Percentiles rank a stretch among this genome's conserved stretches.
Conservation (phyloP, 2,888 invertebrate species). For the Adineta ricciae region DNA sequence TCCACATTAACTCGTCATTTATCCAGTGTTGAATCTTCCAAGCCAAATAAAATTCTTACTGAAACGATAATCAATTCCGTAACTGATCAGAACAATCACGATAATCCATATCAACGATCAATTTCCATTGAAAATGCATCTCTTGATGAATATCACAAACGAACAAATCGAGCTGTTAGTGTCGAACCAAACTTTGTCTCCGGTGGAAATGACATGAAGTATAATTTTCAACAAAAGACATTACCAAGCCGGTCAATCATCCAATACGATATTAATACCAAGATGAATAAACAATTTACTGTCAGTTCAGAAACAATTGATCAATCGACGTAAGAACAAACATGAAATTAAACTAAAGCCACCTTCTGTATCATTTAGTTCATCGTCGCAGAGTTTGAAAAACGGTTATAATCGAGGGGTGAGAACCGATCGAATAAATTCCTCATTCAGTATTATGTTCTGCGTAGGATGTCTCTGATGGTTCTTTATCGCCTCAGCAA, state of each 20-base stretch:
- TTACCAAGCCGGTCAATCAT: background rate
- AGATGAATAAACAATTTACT: background rate
- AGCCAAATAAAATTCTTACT: background rate
- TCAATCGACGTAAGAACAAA: background rate
- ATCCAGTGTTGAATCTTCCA: background rate
- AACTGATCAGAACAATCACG: background rate
- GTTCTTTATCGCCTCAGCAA: background rate
- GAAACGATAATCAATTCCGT: background rate
- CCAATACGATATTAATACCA: background rate
- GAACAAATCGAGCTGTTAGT: background rate
- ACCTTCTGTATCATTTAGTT: background rate
- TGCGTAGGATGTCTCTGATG: background rate
- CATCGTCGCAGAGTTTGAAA: background rate
- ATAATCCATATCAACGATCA: background rate
- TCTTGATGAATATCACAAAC: background rate
- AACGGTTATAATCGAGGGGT: background rate
- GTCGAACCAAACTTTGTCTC: conserved; percentile 3
- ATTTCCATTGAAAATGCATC: conserved; percentile 3
- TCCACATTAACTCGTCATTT: background rate
- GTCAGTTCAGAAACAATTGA: conserved; percentile 1
- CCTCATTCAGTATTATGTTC: too few species aligned
- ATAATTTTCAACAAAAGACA: background rate
- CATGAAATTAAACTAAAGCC: background rate
- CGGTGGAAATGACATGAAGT: background rate
- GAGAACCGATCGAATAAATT: background rate